Evolutionary conservation across 2,113 vertebrate genomes (phyloP).

Genomic region (Sus scrofa): T2T-Sscrofa CM000817.6:133079501-133080000

Average conservation of each 20-base stretch:
- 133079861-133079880: constrained; percentile 45
- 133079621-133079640: not conserved
- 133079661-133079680: constrained; percentile 34
- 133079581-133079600: constrained; percentile 40
- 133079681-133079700: not conserved
- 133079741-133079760: not conserved
- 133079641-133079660: constrained; percentile 30
- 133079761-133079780: not conserved
- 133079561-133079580: constrained; percentile 38
- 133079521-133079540: constrained; percentile 5
- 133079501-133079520: not conserved
- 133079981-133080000: not conserved
- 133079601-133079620: not conserved
- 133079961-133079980: not conserved
- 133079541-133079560: constrained; percentile 38
- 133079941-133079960: not conserved
- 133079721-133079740: not conserved
- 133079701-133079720: constrained; percentile 35
- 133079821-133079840: constrained; percentile 30
- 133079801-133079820: not conserved
- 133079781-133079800: constrained; percentile 41
- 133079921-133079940: not conserved
- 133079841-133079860: constrained; percentile 29
- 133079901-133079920: constrained; percentile 61
- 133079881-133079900: constrained; percentile 56